A percentile compares a stretch with the other conserved stretches of the same genome.
phyloP scores from a whole-genome alignment of 1,140 invertebrate genomes.

The Drosophila lowei region DNA sequence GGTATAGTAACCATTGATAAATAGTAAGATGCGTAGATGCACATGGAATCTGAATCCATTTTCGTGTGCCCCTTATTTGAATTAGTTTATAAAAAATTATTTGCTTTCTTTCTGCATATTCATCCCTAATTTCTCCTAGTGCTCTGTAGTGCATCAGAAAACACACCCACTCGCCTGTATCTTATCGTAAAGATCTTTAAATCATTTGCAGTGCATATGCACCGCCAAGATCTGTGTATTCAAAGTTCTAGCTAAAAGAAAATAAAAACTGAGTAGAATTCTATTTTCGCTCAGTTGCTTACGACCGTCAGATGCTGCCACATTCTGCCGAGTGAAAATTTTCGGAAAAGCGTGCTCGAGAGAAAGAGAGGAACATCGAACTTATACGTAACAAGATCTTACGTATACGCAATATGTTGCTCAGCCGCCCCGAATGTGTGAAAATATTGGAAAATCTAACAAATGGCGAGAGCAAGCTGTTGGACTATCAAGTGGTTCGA shows the following conservation, averaged over 20 bases:
- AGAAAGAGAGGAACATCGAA: slow-evolving; percentile 6
- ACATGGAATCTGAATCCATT: no score
- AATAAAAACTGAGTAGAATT: slow-evolving; percentile 52
- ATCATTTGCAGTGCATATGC: not conserved
- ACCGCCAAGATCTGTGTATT: slow-evolving; percentile 21
- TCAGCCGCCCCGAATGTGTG: slow-evolving; percentile 46
- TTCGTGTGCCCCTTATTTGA: no score
- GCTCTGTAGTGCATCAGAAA: no score
- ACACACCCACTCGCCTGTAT: not conserved
- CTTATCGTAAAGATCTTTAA: slow-evolving; percentile 24
- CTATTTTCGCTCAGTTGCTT: slow-evolving; percentile 59
- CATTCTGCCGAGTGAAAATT: slow-evolving; percentile 46
- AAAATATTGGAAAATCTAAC: slow-evolving; percentile 37
- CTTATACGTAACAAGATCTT: slow-evolving; percentile 44
- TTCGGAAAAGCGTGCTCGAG: slow-evolving; percentile 23
- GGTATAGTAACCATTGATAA: no score
- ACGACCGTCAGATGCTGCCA: slow-evolving; percentile 16
- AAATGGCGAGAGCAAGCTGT: slow-evolving; percentile 13
- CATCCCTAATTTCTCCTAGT: no score
- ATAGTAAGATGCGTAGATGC: no score
- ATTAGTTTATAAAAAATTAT: no score
- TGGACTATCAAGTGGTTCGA: slow-evolving; percentile 36
- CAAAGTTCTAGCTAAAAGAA: slow-evolving; percentile 8
- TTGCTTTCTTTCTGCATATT: no score
- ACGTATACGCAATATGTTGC: slow-evolving; percentile 63